Percentiles rank a stretch among this genome's conserved stretches.
Evolutionary conservation across 2,797 vertebrate species (phyloP).

Genomic region (Sylvia borin): DNA sequence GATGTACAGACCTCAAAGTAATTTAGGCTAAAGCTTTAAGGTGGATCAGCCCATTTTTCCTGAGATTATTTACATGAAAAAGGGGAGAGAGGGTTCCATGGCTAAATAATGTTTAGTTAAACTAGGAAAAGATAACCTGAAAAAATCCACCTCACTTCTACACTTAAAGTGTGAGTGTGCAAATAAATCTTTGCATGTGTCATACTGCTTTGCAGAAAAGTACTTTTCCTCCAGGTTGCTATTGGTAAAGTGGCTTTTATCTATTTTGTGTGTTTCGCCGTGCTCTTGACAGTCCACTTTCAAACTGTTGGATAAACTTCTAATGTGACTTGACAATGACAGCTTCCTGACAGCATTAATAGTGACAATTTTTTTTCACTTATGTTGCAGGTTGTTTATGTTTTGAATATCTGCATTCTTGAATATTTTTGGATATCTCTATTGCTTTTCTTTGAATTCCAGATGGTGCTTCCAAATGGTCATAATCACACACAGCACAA

Average conservation of each 20-base stretch:
- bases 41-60: neutral
- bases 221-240: neutral
- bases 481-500: rapidly evolving
- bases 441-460: neutral
- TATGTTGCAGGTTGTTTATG: neutral
- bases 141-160: neutral
- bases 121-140: neutral
- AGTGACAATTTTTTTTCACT: neutral
- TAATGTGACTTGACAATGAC: neutral
- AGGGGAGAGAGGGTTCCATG: neutral
- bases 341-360: neutral
- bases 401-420: neutral
- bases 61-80: neutral
- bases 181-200: neutral
- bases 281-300: neutral
- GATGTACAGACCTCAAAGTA: rapidly evolving
- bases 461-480: neutral
- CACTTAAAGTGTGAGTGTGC: neutral
- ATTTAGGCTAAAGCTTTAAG: neutral
- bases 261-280: neutral
- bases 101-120: neutral
- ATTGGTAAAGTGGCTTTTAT: neutral
- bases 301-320: neutral
- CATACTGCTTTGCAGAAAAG: neutral
- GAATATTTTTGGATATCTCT: neutral